Conservation (phyloP, 2,797 vertebrate genomes). For the Acomys russatus region DNA sequence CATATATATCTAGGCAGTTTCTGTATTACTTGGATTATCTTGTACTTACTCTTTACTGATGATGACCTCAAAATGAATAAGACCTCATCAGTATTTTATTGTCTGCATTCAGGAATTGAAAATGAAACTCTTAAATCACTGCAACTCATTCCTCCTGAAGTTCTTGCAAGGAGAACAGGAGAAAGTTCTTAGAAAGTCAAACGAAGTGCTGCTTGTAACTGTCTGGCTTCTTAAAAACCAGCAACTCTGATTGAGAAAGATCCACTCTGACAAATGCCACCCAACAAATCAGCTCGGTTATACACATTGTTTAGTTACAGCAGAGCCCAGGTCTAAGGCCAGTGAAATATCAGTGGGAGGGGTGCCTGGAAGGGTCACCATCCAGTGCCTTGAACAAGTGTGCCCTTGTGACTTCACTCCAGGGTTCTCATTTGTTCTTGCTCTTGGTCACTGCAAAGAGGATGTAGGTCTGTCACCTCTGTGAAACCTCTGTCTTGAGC, state of each 20-base stretch:
- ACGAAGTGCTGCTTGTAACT: background rate
- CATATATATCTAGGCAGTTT: background rate
- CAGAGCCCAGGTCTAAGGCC: background rate
- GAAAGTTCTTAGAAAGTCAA: conserved; percentile 68
- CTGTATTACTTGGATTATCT: conserved; percentile 51
- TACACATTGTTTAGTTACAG: conserved; percentile 7
- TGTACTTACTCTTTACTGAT: conserved; percentile 64
- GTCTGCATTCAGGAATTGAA: conserved; percentile 59
- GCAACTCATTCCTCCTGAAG: conserved; percentile 25
- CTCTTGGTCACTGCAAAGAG: background rate
- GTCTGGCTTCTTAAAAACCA: conserved; percentile 59
- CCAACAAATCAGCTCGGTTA: background rate
- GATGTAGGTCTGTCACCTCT: background rate
- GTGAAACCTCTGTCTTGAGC: background rate
- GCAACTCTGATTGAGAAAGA: conserved; percentile 53
- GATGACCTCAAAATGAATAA: conserved; percentile 66
- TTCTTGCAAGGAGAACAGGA: conserved; percentile 22
- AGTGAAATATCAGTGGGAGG: background rate
- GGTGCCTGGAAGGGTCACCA: background rate
- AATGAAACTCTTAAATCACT: conserved; percentile 71
- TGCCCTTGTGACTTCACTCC: background rate
- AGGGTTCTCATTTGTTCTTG: background rate
- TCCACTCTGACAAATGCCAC: background rate
- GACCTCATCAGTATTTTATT: conserved; percentile 76
- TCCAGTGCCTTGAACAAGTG: background rate